A percentile compares a stretch with the other conserved stretches of the same genome.
Evolutionary conservation across 2,113 vertebrate genomes (phyloP).

Genomic region (Murina feae): DNA sequence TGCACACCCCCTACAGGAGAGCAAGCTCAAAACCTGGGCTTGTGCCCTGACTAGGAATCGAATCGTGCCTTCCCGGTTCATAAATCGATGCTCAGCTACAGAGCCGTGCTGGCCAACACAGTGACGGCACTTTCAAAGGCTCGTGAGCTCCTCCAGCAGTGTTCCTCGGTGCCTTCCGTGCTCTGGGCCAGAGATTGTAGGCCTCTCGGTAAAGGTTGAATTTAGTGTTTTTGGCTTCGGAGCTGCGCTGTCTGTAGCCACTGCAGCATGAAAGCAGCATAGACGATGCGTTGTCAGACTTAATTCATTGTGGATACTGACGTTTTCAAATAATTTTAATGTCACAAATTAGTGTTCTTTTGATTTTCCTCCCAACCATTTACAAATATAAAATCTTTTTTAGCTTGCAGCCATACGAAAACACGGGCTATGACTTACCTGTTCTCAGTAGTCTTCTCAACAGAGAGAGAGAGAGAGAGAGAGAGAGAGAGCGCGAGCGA

Average conservation of each 20-base stretch:
- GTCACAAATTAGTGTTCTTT: neutral
- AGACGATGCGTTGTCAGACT: rapidly evolving
- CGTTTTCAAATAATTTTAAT: neutral
- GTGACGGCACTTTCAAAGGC: neutral
- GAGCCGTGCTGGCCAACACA: too few species aligned
- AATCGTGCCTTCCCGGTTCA: too few species aligned
- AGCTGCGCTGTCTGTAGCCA: rapidly evolving
- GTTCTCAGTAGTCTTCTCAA: neutral
- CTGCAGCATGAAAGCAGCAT: rapidly evolving
- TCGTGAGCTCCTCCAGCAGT: neutral
- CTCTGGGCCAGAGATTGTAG: neutral
- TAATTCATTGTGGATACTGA: neutral
- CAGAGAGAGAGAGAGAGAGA: too few species aligned
- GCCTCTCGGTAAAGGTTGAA: neutral
- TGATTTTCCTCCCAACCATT: neutral
- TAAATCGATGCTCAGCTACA: too few species aligned
- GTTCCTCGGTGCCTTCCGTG: neutral
- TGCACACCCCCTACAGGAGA: too few species aligned
- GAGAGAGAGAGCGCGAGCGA: too few species aligned
- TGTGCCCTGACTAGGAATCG: too few species aligned
- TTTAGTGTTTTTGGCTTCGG: rapidly evolving
- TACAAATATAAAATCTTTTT: neutral
- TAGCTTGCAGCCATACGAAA: neutral
- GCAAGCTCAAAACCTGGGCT: too few species aligned
- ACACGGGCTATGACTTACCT: neutral